Percentiles rank a stretch among this genome's conserved stretches.
phyloP scores from a whole-genome alignment of 2,797 vertebrate genomes.

The Ptychadena robeensis region DNA sequence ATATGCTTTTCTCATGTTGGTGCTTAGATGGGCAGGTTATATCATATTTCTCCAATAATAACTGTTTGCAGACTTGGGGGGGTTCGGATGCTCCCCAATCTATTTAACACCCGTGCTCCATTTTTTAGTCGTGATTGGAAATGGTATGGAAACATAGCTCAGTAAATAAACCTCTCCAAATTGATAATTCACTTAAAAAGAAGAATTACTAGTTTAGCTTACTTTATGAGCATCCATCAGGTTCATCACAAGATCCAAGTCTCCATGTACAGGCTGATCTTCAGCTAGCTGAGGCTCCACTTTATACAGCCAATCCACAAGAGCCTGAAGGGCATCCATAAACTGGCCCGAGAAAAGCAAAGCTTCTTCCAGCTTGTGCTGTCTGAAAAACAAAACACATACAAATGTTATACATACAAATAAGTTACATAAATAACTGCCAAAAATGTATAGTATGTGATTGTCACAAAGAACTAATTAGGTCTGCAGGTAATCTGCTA shows the following conservation, averaged over 20 bases:
- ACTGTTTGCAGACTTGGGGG: too few species aligned
- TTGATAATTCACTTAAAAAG: too few species aligned
- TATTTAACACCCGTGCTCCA: too few species aligned
- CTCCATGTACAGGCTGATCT: slow-evolving; percentile 94
- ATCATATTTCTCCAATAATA: too few species aligned
- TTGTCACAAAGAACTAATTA: neutral
- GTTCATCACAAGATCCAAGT: slow-evolving; percentile 96
- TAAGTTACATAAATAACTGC: too few species aligned
- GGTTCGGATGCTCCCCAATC: too few species aligned
- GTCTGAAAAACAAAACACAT: slow-evolving; percentile 75
- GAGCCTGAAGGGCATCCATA: slow-evolving; percentile 93
- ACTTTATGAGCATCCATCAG: slow-evolving; percentile 98
- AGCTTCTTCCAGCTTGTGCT: slow-evolving; percentile 98
- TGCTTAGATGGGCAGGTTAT: too few species aligned
- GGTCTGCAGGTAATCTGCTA: neutral
- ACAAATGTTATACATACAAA: neutral
- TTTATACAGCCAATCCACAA: slow-evolving; percentile 98
- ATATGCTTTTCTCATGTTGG: too few species aligned
- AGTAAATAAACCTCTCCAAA: too few species aligned
- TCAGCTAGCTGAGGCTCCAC: slow-evolving; percentile 95
- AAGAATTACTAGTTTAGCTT: slow-evolving; percentile 22
- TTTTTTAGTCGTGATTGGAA: too few species aligned
- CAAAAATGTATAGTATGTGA: neutral
- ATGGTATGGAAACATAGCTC: too few species aligned
- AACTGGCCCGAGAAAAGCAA: slow-evolving; percentile 98